Evolutionary conservation across 2,113 vertebrate species (phyloP).

Genomic region (Zapornia atra): DNA sequence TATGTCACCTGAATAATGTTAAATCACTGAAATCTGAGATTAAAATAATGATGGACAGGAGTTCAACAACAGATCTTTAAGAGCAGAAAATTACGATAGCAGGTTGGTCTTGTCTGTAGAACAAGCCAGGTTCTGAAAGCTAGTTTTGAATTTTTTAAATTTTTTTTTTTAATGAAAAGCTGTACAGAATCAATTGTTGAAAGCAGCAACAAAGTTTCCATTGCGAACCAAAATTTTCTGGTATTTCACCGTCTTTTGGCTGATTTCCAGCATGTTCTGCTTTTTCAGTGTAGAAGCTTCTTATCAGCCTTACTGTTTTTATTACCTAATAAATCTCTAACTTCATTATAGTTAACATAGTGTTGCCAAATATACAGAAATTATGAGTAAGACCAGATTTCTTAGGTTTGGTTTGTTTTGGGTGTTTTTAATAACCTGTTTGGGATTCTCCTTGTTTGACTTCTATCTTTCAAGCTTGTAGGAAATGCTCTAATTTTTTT

Average conservation of each 20-base stretch:
- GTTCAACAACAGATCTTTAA: neutral
- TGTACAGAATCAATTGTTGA: neutral
- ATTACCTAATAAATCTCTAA: slow-evolving; percentile 25
- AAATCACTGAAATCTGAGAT: neutral
- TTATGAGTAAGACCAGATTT: neutral
- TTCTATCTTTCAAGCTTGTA: neutral
- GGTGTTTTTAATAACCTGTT: neutral
- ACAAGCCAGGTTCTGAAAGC: neutral
- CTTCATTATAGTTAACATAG: slow-evolving; percentile 36
- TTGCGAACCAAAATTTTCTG: neutral
- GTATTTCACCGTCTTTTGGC: neutral
- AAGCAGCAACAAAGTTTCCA: neutral
- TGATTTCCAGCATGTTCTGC: neutral
- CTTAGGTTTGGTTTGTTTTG: neutral
- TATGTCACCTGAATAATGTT: neutral
- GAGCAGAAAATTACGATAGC: neutral
- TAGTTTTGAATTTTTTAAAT: neutral
- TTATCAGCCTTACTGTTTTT: slow-evolving; percentile 24
- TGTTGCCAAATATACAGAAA: slow-evolving; percentile 23
- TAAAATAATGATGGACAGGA: neutral
- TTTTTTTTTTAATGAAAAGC: neutral
- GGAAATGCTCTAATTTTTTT: neutral
- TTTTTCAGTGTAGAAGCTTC: neutral
- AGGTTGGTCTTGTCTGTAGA: neutral
- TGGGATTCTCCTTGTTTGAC: neutral